Base-by-base conservation (phyloP, 2,113 vertebrate species). In the Arenaria interpres region DNA sequence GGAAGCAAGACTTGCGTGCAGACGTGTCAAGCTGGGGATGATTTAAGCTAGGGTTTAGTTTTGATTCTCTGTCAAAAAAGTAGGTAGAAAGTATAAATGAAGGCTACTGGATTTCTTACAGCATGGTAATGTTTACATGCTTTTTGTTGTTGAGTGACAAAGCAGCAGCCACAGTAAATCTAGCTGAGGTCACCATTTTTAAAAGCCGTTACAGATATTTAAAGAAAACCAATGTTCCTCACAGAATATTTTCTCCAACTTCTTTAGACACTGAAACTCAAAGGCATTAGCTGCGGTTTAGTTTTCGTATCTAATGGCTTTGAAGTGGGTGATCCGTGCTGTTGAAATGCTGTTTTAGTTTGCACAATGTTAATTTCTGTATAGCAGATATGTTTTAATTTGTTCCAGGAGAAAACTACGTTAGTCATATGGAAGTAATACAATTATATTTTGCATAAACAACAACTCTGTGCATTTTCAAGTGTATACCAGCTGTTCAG, bases 361-460 rank as follows among this genome's bases (percentile, higher is more conserved):
- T 97, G 83, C 93, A 97, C 66, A 51, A 81, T 84, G 89, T 96
- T 96, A 78, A 86, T 97, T 96, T 97, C 91, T 96, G 60, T 96
- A 60, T 59, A 89, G 87, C 90, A 97, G 87, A 95, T 95, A 94
- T 1, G 76, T 80, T 97, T 93, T 93, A 96, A 97, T 97, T 93
- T 35, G 76, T 75, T 97, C 88, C 96, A 98, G 96, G 92, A 81
- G 93, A 96, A 95, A 95, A 56, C 76, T 91, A 6, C 28, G 66
- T 77, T 54, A 68, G 56, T 97, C 97, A 96, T 93, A 83, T 97
- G 97, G 97, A 97, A 98, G 90, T 69, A 95, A 96, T 97, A 79
- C 43, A 48, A n/a, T 88, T 88, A 87, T 93, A 59, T 95, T 97
- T 95, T 95, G 67, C 91, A 91, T 94, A 96, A 92, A 96, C 91